Percentiles rank a stretch among this genome's conserved stretches.
Conservation (phyloP, 2,113 vertebrate species). For the Pygoscelis adeliae region DNA sequence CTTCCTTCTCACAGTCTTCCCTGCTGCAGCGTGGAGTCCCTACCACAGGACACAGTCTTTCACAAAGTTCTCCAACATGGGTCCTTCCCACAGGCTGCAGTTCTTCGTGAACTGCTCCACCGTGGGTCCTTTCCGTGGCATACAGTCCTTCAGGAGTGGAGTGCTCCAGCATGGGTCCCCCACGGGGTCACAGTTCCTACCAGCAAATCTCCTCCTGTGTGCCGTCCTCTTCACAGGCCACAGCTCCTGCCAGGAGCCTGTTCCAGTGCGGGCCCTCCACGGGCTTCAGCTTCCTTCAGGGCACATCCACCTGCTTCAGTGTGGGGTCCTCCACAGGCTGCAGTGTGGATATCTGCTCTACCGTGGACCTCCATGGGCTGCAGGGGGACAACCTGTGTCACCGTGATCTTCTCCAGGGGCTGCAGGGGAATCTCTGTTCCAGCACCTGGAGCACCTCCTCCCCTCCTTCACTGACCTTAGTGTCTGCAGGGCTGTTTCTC, state of each 20-base stretch:
- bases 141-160: not conserved
- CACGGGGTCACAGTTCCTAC: not conserved
- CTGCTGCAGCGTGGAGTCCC: not conserved
- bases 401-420: rapidly evolving
- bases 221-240: not conserved
- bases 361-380: rapidly evolving
- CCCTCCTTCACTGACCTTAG: not conserved
- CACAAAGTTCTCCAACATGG: no score
- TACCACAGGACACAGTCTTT: not conserved
- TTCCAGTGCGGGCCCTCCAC: rapidly evolving
- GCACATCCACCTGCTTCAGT: rapidly evolving
- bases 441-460: rapidly evolving
- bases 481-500: not conserved
- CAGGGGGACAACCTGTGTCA: not conserved
- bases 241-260: not conserved
- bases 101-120: not conserved
- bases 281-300: not conserved
- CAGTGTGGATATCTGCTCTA: not conserved
- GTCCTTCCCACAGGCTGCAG: not conserved
- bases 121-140: rapidly evolving
- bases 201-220: not conserved
- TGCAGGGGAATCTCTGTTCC: not conserved
- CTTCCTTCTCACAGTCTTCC: not conserved
- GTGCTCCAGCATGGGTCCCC: not conserved
- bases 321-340: not conserved